These are phyloP conservation scores for Gonioctena quinquepunctata DNA, from an alignment of 1,140 invertebrate genomes.

Conservation along the genomic window DNA sequence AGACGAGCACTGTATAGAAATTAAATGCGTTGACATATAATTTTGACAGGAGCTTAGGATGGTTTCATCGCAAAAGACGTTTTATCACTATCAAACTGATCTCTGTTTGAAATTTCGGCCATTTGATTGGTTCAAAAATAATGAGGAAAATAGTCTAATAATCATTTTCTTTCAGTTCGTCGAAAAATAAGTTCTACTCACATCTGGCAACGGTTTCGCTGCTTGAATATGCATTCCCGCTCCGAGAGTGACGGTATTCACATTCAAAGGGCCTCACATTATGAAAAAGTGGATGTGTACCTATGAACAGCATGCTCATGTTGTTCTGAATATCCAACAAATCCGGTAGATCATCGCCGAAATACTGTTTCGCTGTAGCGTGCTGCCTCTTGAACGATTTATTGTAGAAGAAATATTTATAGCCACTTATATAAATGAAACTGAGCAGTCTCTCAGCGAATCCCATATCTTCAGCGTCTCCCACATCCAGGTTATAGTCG, in stretches of 20 bases:
- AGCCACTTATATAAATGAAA: conserved; percentile 14
- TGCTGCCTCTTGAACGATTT: conserved; percentile 40
- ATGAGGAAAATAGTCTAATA: no score
- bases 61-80: no score
- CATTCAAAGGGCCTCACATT: conserved; percentile 56
- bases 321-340: conserved; percentile 57
- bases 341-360: conserved; percentile 53
- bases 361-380: conserved; percentile 48
- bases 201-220: conserved; percentile 49
- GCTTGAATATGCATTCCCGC: conserved; percentile 58
- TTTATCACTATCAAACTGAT: no score
- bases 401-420: conserved; percentile 9
- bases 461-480: conserved; percentile 2
- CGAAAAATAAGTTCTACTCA: no score
- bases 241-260: conserved; percentile 57
- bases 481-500: conserved; percentile 29
- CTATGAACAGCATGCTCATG: conserved; percentile 61
- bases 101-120: no score
- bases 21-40: no score
- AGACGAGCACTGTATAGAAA: no score
- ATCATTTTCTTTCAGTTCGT: no score
- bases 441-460: conserved; percentile 32
- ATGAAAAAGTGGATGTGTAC: conserved; percentile 57
- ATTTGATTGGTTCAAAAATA: no score
- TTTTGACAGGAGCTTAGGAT: no score